Base-by-base conservation (phyloP, 1,140 invertebrate species). In the Drosophila suzukii region DNA sequence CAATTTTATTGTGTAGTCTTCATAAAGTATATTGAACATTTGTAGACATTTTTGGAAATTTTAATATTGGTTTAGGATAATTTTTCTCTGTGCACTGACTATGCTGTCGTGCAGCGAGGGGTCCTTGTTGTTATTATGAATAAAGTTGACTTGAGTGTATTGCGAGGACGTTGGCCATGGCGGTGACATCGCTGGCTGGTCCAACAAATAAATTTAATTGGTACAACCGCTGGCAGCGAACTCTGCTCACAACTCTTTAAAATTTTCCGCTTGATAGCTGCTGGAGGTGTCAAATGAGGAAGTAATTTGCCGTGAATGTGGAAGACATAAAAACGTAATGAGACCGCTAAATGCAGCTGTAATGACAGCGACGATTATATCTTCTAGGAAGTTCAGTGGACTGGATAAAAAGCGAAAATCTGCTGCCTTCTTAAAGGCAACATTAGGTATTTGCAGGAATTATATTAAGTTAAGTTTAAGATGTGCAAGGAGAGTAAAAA, bases 141-240 rank as follows among this genome's bases (percentile, higher is more conserved):
- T 79, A 83, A 83, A 78, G 80, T 75, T 66, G 80, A 71, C 70
- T 83, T 83, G 65, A 83, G 81, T 83, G 75, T 75, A 79, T 72
- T 72, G 66, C 73, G 60, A 47, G 68, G 78, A 59, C 55, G 17
- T 55, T 59, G 63, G 51, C 57, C 47, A 77, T 71, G 63, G 75
- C 70, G 62, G 47, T 73, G 54, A 76, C 66, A 75, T 81, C 72
- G 60, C 61, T 59, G 65, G 66, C 44, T 50, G 56, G 67, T 73
- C 74, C 49, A 46, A 82, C 81, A 79, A 78, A 78, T 71, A 83
- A 83, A 83, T 83, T 79, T 83, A 83, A 83, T 83, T 83, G 80
- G 80, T 83, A 57, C 71, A 79, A 79, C 49, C 75, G 76, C 65
- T 61, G 17, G 24, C 34, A 61, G 39, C 46, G 3, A 20, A 34